Conservation (phyloP, 2,113 vertebrate species). For the Natator depressus region DNA sequence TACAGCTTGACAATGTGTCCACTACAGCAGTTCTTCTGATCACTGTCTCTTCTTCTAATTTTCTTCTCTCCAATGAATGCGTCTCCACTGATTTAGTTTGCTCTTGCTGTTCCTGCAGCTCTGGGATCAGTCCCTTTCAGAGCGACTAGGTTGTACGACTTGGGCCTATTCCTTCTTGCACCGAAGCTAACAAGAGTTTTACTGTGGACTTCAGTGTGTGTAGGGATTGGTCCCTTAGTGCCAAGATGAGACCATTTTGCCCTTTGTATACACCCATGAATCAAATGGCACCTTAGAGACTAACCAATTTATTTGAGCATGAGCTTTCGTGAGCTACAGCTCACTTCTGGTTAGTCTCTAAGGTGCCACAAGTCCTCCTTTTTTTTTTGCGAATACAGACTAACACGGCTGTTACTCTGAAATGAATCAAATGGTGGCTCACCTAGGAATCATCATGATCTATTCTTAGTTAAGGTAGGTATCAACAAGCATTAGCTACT, state of each 20-base stretch:
- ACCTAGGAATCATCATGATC: background rate
- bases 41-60: background rate
- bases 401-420: too few relatives aligned
- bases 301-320: too few relatives aligned
- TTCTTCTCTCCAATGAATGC: accelerated
- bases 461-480: background rate
- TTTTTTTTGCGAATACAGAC: too few relatives aligned
- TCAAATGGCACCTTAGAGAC: too few relatives aligned
- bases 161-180: background rate
- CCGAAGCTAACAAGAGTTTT: background rate
- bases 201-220: background rate
- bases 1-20: background rate
- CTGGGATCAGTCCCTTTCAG: background rate
- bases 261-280: background rate
- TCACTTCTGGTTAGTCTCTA: too few relatives aligned
- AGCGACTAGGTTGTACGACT: background rate
- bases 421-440: background rate
- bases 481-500: background rate
- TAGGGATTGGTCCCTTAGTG: background rate
- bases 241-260: background rate
- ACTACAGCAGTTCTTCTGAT: too few relatives aligned
- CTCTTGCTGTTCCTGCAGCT: background rate
- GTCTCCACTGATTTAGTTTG: background rate
- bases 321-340: too few relatives aligned
- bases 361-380: too few relatives aligned